phyloP scores from a whole-genome alignment of 2,797 vertebrate species.

The Cryptoblepharus egeriae region DNA sequence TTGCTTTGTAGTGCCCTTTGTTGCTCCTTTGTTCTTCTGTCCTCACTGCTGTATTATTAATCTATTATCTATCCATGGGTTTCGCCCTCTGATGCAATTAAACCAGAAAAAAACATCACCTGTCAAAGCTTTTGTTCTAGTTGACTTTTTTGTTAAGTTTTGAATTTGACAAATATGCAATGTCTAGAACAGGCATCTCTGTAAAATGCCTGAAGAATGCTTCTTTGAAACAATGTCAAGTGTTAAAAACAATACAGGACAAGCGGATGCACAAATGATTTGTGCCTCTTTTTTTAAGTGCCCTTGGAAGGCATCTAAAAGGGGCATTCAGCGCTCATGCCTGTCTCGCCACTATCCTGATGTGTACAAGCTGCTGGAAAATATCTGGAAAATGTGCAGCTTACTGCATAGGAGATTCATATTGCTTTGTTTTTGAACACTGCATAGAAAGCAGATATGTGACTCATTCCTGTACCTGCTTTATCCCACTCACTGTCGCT shows the following conservation, averaged over 20 bases:
- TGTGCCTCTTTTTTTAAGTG: background rate
- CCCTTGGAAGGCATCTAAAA: background rate
- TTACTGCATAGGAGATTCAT: background rate
- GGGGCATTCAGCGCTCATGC: background rate
- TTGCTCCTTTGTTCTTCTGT: slow-evolving; percentile 59
- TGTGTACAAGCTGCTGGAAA: background rate
- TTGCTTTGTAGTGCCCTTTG: background rate
- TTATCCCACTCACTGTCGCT: background rate
- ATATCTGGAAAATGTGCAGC: background rate
- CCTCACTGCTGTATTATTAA: slow-evolving; percentile 62
- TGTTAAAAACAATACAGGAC: background rate
- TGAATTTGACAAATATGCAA: slow-evolving; percentile 61
- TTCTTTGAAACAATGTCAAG: background rate
- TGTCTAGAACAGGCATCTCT: slow-evolving; percentile 38
- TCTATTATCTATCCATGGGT: slow-evolving; percentile 51
- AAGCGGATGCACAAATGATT: background rate
- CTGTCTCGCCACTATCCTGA: background rate
- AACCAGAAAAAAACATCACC: slow-evolving; percentile 59
- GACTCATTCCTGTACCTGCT: background rate
- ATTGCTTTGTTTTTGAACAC: background rate
- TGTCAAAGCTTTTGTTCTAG: slow-evolving; percentile 47
- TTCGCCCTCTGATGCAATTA: slow-evolving; percentile 59
- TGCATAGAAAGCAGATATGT: background rate
- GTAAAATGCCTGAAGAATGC: slow-evolving; percentile 27
- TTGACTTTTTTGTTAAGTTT: slow-evolving; percentile 48